A percentile compares a stretch with the other conserved stretches of the same genome.
phyloP scores from a whole-genome alignment of 2,888 invertebrate genomes.

The Archaeoteleia sp. region DNA sequence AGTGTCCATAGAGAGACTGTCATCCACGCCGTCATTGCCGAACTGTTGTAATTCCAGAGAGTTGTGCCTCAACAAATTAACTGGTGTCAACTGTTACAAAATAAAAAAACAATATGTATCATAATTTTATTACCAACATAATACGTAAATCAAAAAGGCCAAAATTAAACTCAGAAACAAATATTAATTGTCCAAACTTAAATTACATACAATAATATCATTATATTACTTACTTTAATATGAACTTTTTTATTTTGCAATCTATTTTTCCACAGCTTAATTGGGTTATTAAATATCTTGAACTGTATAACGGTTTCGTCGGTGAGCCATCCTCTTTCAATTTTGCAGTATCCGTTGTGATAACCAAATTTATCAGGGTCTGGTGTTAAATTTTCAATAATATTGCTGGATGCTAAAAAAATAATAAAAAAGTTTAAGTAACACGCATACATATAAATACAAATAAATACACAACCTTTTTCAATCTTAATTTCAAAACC shows the following conservation, averaged over 20 bases:
- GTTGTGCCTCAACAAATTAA: constrained; percentile 78
- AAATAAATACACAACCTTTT: no score
- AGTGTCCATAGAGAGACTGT: constrained; percentile 75
- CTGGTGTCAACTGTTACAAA: constrained; percentile 80
- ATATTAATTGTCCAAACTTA: no score
- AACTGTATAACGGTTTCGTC: constrained; percentile 89
- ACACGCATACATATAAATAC: no score
- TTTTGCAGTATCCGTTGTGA: constrained; percentile 77
- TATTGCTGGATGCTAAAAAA: constrained; percentile 66
- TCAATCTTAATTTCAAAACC: no score
- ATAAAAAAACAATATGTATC: constrained; percentile 20
- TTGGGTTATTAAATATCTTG: constrained; percentile 87
- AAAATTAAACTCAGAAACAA: no score
- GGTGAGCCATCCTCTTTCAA: constrained; percentile 90
- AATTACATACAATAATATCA: background rate
- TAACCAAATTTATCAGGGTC: constrained; percentile 82
- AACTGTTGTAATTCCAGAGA: constrained; percentile 71
- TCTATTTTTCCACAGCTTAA: constrained; percentile 85
- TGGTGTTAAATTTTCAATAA: constrained; percentile 69
- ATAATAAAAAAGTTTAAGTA: background rate
- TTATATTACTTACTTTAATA: constrained; percentile 78
- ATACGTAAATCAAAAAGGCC: no score
- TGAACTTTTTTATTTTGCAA: constrained; percentile 81
- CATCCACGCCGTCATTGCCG: constrained; percentile 69
- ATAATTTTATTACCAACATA: no score